A percentile compares a stretch with the other conserved stretches of the same genome.
phyloP scores from a whole-genome alignment of 2,113 vertebrate species.

The Pandion haliaetus region DNA sequence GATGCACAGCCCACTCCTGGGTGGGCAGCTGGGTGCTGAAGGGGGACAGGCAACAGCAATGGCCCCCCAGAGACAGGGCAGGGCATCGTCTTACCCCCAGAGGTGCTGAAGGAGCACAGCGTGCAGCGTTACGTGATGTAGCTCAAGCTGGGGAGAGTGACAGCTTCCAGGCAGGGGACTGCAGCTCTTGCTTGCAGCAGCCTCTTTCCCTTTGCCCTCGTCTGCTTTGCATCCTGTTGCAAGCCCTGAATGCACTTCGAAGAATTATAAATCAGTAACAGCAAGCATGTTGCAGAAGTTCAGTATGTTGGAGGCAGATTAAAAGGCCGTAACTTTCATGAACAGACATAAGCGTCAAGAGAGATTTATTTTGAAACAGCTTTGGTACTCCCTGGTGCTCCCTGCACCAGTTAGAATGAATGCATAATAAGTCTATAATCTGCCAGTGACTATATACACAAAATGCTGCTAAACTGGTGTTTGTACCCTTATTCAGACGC shows the following conservation, averaged over 20 bases:
- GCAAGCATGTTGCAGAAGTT: not conserved
- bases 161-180: not conserved
- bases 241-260: not conserved
- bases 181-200: not conserved
- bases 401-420: not conserved
- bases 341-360: not conserved
- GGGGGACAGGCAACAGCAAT: not conserved
- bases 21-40: not conserved
- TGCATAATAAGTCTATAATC: not conserved
- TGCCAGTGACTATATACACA: not conserved
- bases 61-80: not conserved
- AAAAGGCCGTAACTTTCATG: not conserved
- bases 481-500: not conserved
- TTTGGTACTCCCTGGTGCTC: not conserved
- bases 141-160: not conserved
- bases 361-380: not conserved
- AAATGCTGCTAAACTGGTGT: not conserved
- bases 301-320: not conserved
- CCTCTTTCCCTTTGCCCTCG: not conserved
- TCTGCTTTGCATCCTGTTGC: not conserved
- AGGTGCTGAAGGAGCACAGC: not conserved
- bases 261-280: not conserved
- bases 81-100: accelerated
- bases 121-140: accelerated
- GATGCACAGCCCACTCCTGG: not conserved